phyloP scores from a whole-genome alignment of 23 tunicate species.

The Oikopleura vanhoeffeni region DNA sequence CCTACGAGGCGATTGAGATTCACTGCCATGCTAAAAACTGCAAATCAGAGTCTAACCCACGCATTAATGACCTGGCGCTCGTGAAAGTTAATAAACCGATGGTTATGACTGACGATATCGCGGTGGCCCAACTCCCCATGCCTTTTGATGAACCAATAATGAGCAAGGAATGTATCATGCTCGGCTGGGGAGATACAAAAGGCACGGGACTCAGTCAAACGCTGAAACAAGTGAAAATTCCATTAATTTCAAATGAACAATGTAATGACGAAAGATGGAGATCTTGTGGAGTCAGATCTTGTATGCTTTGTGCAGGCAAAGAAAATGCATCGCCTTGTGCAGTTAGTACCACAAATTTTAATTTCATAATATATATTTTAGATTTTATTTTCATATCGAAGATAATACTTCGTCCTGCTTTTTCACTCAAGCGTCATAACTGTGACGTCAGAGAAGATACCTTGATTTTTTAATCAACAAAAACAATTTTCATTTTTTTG shows the following conservation, averaged over 20 bases:
- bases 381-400: too few relatives aligned
- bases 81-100: conserved; percentile 17
- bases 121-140: conserved; percentile 35
- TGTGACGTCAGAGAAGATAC: too few relatives aligned
- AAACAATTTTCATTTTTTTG: too few relatives aligned
- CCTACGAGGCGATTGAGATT: conserved; percentile 24
- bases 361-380: too few relatives aligned
- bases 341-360: conserved; percentile 80
- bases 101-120: not conserved
- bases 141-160: conserved; percentile 24
- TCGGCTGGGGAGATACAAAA: conserved; percentile 72
- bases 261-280: conserved; percentile 66
- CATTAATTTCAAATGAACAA: conserved; percentile 38
- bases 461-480: too few relatives aligned
- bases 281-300: conserved; percentile 37
- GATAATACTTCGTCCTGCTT: too few relatives aligned
- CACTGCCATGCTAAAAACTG: conserved; percentile 66
- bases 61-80: conserved; percentile 63
- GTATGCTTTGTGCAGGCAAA: conserved; percentile 93
- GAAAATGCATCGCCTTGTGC: conserved; percentile 58
- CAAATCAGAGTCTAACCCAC: conserved; percentile 34
- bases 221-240: conserved; percentile 45
- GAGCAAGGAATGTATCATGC: conserved; percentile 24
- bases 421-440: too few relatives aligned
- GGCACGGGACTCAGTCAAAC: conserved; percentile 31